Evolutionary conservation across 2,797 vertebrate genomes (phyloP).

Genomic region (Lerista edwardsae): DNA sequence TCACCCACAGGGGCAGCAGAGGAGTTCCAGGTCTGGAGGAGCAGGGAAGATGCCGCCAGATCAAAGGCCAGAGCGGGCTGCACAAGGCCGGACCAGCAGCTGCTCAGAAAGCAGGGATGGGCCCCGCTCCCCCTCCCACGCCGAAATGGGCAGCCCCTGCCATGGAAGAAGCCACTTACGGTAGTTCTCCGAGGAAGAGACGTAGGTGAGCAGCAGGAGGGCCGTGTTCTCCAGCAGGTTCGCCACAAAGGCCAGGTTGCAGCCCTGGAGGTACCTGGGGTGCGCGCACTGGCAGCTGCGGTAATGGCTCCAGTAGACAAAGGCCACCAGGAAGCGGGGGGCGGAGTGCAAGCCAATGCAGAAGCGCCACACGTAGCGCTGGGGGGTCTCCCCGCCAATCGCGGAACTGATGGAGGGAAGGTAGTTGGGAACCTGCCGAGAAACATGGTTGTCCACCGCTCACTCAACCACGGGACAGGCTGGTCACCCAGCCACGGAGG

Average conservation of each 20-base stretch:
- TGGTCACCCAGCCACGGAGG: no score
- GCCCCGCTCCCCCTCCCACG: neutral
- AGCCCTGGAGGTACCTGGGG: slow-evolving; percentile 78
- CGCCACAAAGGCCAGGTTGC: slow-evolving; percentile 78
- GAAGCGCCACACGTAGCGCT: slow-evolving; percentile 93
- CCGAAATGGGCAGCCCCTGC: no score
- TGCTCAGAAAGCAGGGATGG: no score
- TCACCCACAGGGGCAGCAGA: neutral
- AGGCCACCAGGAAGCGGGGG: slow-evolving; percentile 84
- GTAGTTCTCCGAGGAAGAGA: slow-evolving; percentile 91
- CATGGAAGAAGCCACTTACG: slow-evolving; percentile 67
- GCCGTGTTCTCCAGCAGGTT: slow-evolving; percentile 85
- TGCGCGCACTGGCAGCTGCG: slow-evolving; percentile 72
- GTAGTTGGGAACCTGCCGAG: slow-evolving; percentile 89
- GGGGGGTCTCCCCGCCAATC: slow-evolving; percentile 85
- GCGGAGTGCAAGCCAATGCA: slow-evolving; percentile 92
- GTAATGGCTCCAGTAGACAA: slow-evolving; percentile 89
- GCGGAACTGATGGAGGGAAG: slow-evolving; percentile 94
- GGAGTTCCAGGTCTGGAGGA: no score
- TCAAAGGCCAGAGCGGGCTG: neutral
- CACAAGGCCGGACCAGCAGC: neutral
- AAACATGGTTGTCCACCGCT: neutral
- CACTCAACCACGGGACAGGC: no score
- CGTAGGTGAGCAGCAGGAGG: slow-evolving; percentile 91
- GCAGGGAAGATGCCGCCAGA: neutral